A percentile compares a stretch with the other conserved stretches of the same genome.
These are phyloP conservation scores for Pristiophorus japonicus DNA, from an alignment of 2,113 vertebrate species.

Conservation along the genomic window DNA sequence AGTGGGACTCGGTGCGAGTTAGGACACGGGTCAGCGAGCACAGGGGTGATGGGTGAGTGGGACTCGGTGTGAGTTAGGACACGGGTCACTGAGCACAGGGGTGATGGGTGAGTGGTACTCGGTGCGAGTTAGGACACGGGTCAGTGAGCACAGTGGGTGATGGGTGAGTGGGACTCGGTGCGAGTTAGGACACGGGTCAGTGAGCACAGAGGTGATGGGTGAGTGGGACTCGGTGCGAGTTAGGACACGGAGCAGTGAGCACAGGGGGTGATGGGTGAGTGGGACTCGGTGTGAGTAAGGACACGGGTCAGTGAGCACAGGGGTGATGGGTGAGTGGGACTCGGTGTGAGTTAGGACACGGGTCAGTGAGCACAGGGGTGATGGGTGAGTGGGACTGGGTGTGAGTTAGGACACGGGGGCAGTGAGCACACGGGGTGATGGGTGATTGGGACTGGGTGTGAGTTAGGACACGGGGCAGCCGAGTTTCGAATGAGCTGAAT, in stretches of 20 bases:
- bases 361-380: no score
- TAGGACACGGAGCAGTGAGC: neutral
- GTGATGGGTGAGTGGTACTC: neutral
- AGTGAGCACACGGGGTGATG: no score
- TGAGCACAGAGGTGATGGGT: no score
- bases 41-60: no score
- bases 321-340: neutral
- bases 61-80: no score
- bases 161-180: no score
- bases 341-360: neutral
- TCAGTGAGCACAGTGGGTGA: neutral
- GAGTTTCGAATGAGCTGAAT: neutral
- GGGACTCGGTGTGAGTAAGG: no score
- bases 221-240: neutral
- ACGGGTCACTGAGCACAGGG: no score
- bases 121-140: neutral
- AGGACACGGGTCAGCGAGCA: neutral
- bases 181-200: neutral
- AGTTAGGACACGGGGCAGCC: neutral
- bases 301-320: no score
- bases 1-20: neutral
- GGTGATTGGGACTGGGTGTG: neutral
- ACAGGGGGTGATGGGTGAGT: no score
- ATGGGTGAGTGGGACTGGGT: no score
- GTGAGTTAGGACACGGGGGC: neutral